phyloP scores from a whole-genome alignment of 2,888 invertebrate genomes.

The Agrypnus murinus region DNA sequence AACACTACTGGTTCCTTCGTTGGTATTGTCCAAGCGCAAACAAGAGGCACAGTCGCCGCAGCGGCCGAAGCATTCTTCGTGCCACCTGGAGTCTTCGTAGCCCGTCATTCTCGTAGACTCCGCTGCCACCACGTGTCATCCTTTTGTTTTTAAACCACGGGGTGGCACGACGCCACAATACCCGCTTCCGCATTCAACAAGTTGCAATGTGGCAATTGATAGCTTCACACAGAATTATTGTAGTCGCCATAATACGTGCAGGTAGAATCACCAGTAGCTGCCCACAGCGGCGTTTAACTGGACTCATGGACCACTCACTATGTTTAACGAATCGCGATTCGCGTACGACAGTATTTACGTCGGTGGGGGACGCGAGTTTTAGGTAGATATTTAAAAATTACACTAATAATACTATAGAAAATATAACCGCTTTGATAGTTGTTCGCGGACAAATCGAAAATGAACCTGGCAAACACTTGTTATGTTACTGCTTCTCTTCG shows the following conservation, averaged over 20 bases:
- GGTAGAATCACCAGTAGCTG: conserved; percentile 39
- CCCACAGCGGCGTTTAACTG: conserved; percentile 41
- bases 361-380: conserved; percentile 47
- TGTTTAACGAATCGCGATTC: conserved; percentile 43
- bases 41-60: conserved; percentile 66
- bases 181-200: conserved; percentile 48
- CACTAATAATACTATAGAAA: conserved; percentile 27
- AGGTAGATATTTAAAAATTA: conserved; percentile 40
- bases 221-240: conserved; percentile 39
- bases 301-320: conserved; percentile 42
- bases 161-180: conserved; percentile 55
- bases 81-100: conserved; percentile 68
- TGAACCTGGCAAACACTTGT: conserved; percentile 28
- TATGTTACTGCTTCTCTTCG: conserved; percentile 3
- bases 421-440: conserved; percentile 23
- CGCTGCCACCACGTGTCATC: conserved; percentile 54
- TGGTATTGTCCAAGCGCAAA: conserved; percentile 60
- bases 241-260: conserved; percentile 53
- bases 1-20: conserved; percentile 59
- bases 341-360: conserved; percentile 37
- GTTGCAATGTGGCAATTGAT: conserved; percentile 44
- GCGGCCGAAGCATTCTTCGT: conserved; percentile 66
- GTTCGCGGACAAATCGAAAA: conserved; percentile 30
- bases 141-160: conserved; percentile 40
- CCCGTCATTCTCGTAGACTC: conserved; percentile 58